phyloP scores from a whole-genome alignment of 2,113 vertebrate genomes.

The Nansenia antarctica region DNA sequence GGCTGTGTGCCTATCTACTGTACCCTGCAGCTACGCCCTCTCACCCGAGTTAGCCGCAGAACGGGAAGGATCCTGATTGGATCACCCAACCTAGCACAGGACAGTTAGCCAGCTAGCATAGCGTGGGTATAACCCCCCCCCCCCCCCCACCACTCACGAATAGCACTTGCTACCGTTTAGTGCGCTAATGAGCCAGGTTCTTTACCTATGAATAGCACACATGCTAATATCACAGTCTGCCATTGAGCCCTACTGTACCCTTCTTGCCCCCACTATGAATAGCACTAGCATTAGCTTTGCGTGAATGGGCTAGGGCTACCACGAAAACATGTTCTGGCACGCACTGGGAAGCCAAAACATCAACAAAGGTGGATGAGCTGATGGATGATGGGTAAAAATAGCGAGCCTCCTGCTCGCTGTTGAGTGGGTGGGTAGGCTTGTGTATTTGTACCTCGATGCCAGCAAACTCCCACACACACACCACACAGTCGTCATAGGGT shows the following conservation, averaged over 20 bases:
- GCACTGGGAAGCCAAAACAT: constrained; percentile 43
- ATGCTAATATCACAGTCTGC: not conserved
- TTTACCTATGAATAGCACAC: not conserved
- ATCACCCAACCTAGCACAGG: not conserved
- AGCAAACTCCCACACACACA: not conserved
- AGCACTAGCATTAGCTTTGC: constrained; percentile 19
- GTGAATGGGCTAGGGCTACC: constrained; percentile 36
- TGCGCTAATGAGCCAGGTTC: not conserved
- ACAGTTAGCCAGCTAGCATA: not conserved
- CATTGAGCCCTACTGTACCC: not conserved
- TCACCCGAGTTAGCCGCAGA: not conserved
- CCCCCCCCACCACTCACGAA: not conserved
- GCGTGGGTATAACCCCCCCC: too few relatives aligned
- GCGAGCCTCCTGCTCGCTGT: too few relatives aligned
- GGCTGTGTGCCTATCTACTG: too few relatives aligned
- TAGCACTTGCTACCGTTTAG: not conserved
- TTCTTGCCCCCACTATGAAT: constrained; percentile 33
- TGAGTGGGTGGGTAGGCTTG: constrained; percentile 7
- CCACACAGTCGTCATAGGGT: too few relatives aligned
- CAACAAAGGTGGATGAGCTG: constrained; percentile 7
- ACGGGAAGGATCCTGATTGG: not conserved
- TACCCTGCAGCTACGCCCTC: not conserved
- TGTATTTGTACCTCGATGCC: not conserved
- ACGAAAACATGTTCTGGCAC: constrained; percentile 39
- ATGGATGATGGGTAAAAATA: not conserved